A percentile compares a stretch with the other conserved stretches of the same genome.
Conservation (phyloP, 2,113 vertebrate genomes). For the Gavia stellata region DNA sequence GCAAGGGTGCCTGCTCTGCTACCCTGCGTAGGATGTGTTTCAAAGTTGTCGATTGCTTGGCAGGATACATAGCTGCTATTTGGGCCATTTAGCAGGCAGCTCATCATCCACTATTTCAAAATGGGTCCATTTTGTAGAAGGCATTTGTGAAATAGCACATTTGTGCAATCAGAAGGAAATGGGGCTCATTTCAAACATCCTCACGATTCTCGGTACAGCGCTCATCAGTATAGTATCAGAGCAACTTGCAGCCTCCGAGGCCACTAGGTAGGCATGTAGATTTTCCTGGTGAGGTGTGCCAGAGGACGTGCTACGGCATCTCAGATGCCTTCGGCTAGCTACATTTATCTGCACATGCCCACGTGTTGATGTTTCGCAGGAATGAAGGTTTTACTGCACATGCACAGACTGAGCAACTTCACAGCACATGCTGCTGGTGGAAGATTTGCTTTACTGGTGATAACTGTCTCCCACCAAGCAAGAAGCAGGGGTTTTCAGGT, state of each 20-base stretch:
- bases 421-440: not conserved
- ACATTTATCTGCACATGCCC: rapidly evolving
- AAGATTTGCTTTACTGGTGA: not conserved
- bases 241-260: not conserved
- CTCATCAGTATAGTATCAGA: not conserved
- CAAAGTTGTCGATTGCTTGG: not conserved
- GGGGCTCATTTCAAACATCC: not conserved
- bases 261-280: not conserved
- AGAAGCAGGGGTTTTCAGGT: not conserved
- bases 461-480: not conserved
- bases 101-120: not conserved
- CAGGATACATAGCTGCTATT: not conserved
- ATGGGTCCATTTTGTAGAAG: not conserved
- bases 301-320: not conserved
- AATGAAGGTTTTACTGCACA: not conserved
- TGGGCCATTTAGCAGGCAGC: not conserved
- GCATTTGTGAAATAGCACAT: not conserved
- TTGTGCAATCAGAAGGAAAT: not conserved
- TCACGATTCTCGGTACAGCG: not conserved
- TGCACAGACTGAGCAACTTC: not conserved
- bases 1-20: not conserved
- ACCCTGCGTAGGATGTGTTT: not conserved
- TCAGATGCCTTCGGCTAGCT: not conserved
- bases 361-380: not conserved
- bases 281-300: not conserved